Percentiles rank a stretch among this genome's conserved stretches.
These are phyloP conservation scores for Noctua janthina DNA, from an alignment of 2,888 invertebrate genomes.

Conservation along the genomic window DNA sequence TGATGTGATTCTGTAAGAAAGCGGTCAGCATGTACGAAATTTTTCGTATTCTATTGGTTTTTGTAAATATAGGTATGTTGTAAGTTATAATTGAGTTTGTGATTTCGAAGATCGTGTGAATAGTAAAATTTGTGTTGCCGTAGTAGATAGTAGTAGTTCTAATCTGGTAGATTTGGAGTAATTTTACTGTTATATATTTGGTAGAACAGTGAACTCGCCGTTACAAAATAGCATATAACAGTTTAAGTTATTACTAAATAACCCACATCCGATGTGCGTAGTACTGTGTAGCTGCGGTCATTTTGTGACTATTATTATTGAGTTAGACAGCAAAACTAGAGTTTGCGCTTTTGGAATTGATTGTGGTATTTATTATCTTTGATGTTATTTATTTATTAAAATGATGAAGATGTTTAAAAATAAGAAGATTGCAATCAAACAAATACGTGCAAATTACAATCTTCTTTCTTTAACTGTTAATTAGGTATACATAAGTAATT, in stretches of 20 bases:
- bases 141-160: not conserved
- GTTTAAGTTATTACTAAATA: conserved; percentile 13
- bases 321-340: not conserved
- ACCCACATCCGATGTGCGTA: rapidly evolving
- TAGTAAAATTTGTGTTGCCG: not conserved
- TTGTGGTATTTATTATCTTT: not conserved
- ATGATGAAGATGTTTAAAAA: too few species aligned
- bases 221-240: not conserved
- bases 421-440: too few species aligned
- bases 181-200: not conserved
- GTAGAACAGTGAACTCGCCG: not conserved
- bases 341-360: not conserved
- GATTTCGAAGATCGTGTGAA: not conserved
- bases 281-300: not conserved
- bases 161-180: not conserved
- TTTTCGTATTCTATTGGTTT: not conserved
- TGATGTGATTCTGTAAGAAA: not conserved
- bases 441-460: too few species aligned
- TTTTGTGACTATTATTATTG: not conserved
- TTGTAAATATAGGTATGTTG: not conserved
- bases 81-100: not conserved
- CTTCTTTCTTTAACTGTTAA: too few species aligned
- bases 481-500: too few species aligned
- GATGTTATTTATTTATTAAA: too few species aligned
- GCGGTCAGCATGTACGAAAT: not conserved